A percentile compares a stretch with the other conserved stretches of the same genome.
Conservation (phyloP, 2,113 vertebrate genomes). For the Triplophysa rosa region DNA sequence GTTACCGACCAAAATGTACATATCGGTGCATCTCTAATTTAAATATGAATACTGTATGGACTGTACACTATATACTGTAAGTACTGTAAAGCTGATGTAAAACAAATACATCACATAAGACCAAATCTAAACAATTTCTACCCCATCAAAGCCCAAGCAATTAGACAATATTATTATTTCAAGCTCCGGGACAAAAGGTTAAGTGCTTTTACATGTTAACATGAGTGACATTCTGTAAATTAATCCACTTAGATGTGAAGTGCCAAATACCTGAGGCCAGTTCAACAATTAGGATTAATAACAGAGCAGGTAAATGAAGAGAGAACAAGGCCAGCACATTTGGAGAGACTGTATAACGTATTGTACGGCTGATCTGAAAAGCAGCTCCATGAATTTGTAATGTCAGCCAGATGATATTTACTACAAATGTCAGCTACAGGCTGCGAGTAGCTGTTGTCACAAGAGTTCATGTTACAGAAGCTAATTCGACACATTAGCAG, state of each 20-base stretch:
- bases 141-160: not conserved
- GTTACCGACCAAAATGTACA: too few relatives aligned
- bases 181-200: slow-evolving; percentile 10
- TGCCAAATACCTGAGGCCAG: slow-evolving; percentile 28
- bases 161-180: not conserved
- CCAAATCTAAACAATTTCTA: too few relatives aligned
- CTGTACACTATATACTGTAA: too few relatives aligned
- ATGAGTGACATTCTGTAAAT: slow-evolving; percentile 17
- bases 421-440: slow-evolving; percentile 23
- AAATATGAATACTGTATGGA: too few relatives aligned
- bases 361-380: slow-evolving; percentile 4
- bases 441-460: slow-evolving; percentile 6
- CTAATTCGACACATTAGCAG: slow-evolving; percentile 13
- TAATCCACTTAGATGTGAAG: slow-evolving; percentile 4
- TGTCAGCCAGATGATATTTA: slow-evolving; percentile 35
- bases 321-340: slow-evolving; percentile 1
- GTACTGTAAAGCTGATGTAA: too few relatives aligned
- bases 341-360: not conserved
- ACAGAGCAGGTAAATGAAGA: slow-evolving; percentile 22
- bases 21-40: too few relatives aligned
- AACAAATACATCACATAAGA: too few relatives aligned
- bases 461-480: slow-evolving; percentile 17
- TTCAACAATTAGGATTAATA: slow-evolving; percentile 33
- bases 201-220: slow-evolving; percentile 6
- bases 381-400: slow-evolving; percentile 20